Evolutionary conservation across 2,888 invertebrate genomes (phyloP).

Genomic region (Acanthosepion esculentum): DNA sequence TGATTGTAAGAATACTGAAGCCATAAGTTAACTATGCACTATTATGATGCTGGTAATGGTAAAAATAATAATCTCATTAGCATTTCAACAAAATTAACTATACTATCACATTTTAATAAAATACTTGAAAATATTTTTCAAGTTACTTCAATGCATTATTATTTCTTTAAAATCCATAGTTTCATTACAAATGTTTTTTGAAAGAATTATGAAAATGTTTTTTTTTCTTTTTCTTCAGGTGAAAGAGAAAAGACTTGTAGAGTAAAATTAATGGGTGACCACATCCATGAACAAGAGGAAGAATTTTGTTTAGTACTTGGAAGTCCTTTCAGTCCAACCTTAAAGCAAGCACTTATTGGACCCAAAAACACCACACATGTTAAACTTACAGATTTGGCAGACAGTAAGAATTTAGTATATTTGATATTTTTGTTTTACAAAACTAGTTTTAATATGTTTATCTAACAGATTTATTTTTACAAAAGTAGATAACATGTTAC

Average conservation of each 20-base stretch:
- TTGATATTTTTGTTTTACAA: neutral
- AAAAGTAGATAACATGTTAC: too few relatives aligned
- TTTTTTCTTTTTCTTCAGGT: slow-evolving; percentile 59
- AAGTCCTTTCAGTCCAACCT: slow-evolving; percentile 63
- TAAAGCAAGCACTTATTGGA: slow-evolving; percentile 68
- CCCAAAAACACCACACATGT: slow-evolving; percentile 65
- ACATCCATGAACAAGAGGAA: slow-evolving; percentile 70
- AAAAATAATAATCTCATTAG: too few relatives aligned
- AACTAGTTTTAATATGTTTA: too few relatives aligned
- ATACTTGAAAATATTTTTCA: too few relatives aligned
- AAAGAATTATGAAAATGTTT: neutral
- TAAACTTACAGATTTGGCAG: slow-evolving; percentile 70
- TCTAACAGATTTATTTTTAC: too few relatives aligned
- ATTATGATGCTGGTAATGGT: too few relatives aligned
- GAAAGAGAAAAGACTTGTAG: slow-evolving; percentile 70
- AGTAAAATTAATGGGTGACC: slow-evolving; percentile 71
- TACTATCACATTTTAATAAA: too few relatives aligned
- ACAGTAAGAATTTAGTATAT: slow-evolving; percentile 68
- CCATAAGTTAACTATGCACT: too few relatives aligned
- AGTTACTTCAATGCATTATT: too few relatives aligned
- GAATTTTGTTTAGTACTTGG: slow-evolving; percentile 72
- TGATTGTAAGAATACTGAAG: too few relatives aligned
- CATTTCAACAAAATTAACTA: too few relatives aligned
- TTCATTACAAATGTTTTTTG: neutral
- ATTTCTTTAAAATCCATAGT: too few relatives aligned